Evolutionary conservation across 2,797 vertebrate species (phyloP), one percentile per base, ranked within the genome.

Genomic region (Glyptemys insculpta): DNA sequence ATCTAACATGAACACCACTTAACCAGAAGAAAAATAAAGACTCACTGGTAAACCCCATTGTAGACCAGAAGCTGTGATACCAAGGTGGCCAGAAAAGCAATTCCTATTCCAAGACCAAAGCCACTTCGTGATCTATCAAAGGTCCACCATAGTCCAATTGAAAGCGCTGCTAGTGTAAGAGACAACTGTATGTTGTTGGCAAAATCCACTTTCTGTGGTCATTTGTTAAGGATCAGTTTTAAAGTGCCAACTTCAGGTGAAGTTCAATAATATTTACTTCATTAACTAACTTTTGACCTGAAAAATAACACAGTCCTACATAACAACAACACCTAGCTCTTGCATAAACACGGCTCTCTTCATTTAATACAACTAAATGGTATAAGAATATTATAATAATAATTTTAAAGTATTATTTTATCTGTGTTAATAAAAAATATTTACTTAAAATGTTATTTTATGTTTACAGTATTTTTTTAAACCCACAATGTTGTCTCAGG

Each of bases 41-140:
- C 99, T 99, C 97, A 99, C 99, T 99, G 99, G 97, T 99, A 99
- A 92, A 99, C 98, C 96, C 99, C 99, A 81, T 99, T 99, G 98
- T 99, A 99, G 90, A 99, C 99, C 94, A 99, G 98, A 53, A 99
- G 98, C 78, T 99, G 99, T 11, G 99, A 99, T 84, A 99, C 98
- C 87, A 99, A 74, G 0, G 99, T 99, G n/a, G 99, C 99, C 91
- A 99, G 96, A 95, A 99, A 98, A 52, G 99, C 98, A 34, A 99
- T 99, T 98, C 98, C 98, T 85, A 99, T 98, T 68, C 99, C 99
- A 72, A 99, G 98, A 23, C 99, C 99, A 86, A 99, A 99, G 44
- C 99, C 99, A 83, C 98, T 99, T 95, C 99, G 99, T 47, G 99
- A 99, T 76, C 99, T 98, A 94, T 99, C 99, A 78, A 99, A 99